Evolutionary conservation across 2,797 vertebrate genomes (phyloP).

Genomic region (Alectoris magna): DNA sequence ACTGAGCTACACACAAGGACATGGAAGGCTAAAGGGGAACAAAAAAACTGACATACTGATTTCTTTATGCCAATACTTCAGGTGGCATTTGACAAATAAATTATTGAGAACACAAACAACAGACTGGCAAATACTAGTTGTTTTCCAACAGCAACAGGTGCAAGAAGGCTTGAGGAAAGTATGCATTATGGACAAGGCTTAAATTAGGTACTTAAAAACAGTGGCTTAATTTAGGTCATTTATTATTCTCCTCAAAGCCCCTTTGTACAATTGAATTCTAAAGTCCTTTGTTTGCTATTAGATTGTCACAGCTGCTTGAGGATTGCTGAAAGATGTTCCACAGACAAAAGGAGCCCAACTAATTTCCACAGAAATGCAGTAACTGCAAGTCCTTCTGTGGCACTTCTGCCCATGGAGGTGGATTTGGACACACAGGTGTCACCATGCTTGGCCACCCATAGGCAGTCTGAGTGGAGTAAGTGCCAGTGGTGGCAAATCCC

Average conservation of each 20-base stretch:
- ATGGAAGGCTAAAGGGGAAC: neutral
- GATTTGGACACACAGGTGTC: constrained; percentile 64
- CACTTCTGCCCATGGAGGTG: constrained; percentile 50
- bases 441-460: neutral
- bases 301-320: constrained; percentile 80
- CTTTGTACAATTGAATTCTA: constrained; percentile 77
- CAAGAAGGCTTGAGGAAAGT: constrained; percentile 76
- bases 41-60: neutral
- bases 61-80: neutral
- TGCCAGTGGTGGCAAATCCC: constrained; percentile 46
- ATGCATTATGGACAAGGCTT: constrained; percentile 78
- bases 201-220: constrained; percentile 79
- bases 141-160: constrained; percentile 81
- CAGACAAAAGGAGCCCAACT: constrained; percentile 61
- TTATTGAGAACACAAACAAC: constrained; percentile 46
- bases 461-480: neutral
- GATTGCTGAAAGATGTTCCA: constrained; percentile 80
- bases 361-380: constrained; percentile 65
- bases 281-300: constrained; percentile 79
- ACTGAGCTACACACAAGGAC: neutral
- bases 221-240: constrained; percentile 82
- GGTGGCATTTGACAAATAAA: constrained; percentile 36
- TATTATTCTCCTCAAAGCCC: constrained; percentile 79
- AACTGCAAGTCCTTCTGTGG: constrained; percentile 59
- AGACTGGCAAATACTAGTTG: constrained; percentile 31